These are phyloP conservation scores for Megathymus violae DNA, from an alignment of 1,140 invertebrate genomes.

Conservation along the genomic window DNA sequence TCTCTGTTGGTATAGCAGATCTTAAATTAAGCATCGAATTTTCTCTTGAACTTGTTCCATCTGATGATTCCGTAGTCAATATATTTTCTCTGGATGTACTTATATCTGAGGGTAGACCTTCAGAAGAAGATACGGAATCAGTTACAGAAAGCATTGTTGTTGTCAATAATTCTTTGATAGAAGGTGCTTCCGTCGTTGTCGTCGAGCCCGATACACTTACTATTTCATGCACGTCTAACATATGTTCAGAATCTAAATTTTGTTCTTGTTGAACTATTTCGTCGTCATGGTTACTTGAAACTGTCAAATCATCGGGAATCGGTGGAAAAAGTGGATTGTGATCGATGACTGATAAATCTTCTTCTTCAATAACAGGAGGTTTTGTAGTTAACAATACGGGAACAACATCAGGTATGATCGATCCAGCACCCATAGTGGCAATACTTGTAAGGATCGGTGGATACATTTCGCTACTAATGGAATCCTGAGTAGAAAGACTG, in stretches of 20 bases:
- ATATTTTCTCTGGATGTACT: constrained; percentile 38
- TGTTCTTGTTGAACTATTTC: constrained; percentile 66
- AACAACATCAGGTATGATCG: constrained; percentile 34
- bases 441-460: constrained; percentile 55
- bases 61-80: constrained; percentile 45
- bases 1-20: constrained; percentile 70
- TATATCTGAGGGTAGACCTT: constrained; percentile 42
- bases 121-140: constrained; percentile 42
- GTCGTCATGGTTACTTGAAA: constrained; percentile 66
- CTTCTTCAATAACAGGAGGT: constrained; percentile 67
- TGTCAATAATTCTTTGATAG: constrained; percentile 46
- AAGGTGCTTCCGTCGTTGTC: constrained; percentile 42
- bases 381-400: constrained; percentile 56
- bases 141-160: constrained; percentile 43
- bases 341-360: constrained; percentile 63
- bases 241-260: constrained; percentile 60
- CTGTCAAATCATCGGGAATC: constrained; percentile 72
- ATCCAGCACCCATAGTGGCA: constrained; percentile 52
- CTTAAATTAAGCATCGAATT: constrained; percentile 67
- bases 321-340: constrained; percentile 78
- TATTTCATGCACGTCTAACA: constrained; percentile 47
- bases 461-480: constrained; percentile 57
- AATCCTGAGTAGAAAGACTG: constrained; percentile 67
- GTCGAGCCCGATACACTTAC: constrained; percentile 40
- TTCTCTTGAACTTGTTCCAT: constrained; percentile 45